phyloP scores from a whole-genome alignment of 2,888 invertebrate genomes.

The Microctonus hyperodae region DNA sequence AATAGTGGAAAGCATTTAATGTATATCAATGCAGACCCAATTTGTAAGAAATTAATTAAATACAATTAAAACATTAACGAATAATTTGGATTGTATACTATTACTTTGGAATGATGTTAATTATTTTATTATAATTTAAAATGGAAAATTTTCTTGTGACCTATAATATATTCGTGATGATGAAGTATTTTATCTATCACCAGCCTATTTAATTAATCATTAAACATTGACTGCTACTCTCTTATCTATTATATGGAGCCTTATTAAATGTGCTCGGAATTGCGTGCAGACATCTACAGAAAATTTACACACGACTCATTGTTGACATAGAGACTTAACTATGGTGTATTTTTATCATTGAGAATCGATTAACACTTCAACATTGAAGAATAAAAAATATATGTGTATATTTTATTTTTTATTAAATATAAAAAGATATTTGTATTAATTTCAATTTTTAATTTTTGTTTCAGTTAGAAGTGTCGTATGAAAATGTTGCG shows the following conservation, averaged over 20 bases:
- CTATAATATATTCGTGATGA: constrained; percentile 39
- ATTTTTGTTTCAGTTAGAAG: constrained; percentile 28
- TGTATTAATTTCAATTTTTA: background rate
- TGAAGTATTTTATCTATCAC: constrained; percentile 33
- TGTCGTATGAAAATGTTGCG: constrained; percentile 47
- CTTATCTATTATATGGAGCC: constrained; percentile 24
- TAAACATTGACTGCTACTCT: constrained; percentile 35
- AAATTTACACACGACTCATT: background rate
- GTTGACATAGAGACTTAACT: background rate
- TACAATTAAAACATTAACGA: background rate
- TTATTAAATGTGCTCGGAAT: background rate
- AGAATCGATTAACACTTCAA: background rate
- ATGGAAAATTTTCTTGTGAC: constrained; percentile 24
- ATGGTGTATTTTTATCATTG: background rate
- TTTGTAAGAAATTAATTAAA: too few relatives aligned
- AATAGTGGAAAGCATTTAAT: too few relatives aligned
- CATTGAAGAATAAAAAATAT: background rate
- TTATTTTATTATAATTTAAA: background rate
- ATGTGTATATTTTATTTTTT: too few relatives aligned
- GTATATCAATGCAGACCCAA: too few relatives aligned
- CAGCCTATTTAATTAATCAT: constrained; percentile 36
- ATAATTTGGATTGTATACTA: background rate
- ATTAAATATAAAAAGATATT: background rate
- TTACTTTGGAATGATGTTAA: too few relatives aligned
- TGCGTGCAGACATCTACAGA: background rate